phyloP scores from a whole-genome alignment of 1,140 invertebrate species.

The Anagrus nilaparvatae region DNA sequence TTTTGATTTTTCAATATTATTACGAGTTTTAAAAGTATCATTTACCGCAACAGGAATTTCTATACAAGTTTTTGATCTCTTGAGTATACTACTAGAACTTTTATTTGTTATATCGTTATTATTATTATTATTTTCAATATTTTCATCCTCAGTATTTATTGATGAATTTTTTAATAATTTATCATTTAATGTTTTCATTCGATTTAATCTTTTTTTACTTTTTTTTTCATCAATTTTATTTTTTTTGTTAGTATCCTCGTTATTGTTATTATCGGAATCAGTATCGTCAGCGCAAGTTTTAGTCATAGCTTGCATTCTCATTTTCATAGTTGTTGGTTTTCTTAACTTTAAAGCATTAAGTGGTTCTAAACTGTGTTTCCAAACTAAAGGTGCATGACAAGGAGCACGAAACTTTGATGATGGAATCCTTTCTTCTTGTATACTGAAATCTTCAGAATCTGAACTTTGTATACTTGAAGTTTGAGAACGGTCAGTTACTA shows the following conservation, averaged over 20 bases:
- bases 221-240: neutral
- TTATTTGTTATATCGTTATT: neutral
- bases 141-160: neutral
- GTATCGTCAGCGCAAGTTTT: constrained; percentile 20
- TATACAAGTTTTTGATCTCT: no score
- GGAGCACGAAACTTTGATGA: constrained; percentile 27
- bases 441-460: constrained; percentile 21
- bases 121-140: neutral
- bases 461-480: constrained; percentile 18
- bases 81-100: no score
- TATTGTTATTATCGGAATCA: constrained; percentile 13
- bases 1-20: constrained; percentile 1
- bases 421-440: constrained; percentile 14
- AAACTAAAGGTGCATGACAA: constrained; percentile 30
- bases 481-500: constrained; percentile 15
- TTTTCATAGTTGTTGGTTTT: constrained; percentile 27
- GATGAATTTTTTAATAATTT: no score
- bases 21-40: constrained; percentile 6
- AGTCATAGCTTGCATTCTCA: constrained; percentile 18
- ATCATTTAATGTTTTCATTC: constrained; percentile 16
- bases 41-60: no score
- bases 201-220: constrained; percentile 4
- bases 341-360: constrained; percentile 27
- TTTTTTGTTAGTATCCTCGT: neutral
- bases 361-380: constrained; percentile 31